Percentiles rank a stretch among this genome's conserved stretches.
Evolutionary conservation across 2,888 invertebrate genomes (phyloP).

Genomic region (Ophion ventricosus): DNA sequence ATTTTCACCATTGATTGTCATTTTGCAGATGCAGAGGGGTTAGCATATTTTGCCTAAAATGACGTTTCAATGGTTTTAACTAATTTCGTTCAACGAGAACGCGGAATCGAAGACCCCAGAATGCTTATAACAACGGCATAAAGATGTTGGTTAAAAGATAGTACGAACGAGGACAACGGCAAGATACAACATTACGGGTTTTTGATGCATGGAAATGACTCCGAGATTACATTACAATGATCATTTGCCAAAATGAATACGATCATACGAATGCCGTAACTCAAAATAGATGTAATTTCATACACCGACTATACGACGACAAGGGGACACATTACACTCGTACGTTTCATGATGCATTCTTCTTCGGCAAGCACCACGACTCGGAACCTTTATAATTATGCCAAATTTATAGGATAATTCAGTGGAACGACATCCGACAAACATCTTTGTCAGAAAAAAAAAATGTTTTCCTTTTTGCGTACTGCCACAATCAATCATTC

Average conservation of each 20-base stretch:
- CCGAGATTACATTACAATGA: background rate
- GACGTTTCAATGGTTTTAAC: background rate
- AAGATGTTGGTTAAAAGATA: background rate
- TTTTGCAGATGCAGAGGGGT: background rate
- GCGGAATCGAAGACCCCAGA: background rate
- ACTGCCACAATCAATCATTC: conserved; percentile 43
- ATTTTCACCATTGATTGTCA: background rate
- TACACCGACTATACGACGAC: background rate
- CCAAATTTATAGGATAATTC: background rate
- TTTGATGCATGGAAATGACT: background rate
- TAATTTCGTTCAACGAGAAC: background rate
- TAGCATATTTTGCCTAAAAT: background rate
- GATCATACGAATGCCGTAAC: background rate
- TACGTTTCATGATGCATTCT: background rate
- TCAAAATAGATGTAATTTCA: background rate
- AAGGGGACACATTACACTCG: background rate
- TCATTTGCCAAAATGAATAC: background rate
- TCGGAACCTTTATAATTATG: background rate
- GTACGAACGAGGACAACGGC: background rate
- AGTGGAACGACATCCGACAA: conserved; percentile 12
- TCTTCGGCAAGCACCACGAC: conserved; percentile 6
- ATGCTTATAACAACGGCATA: background rate
- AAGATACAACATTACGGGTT: background rate
- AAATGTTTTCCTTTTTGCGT: conserved; percentile 17
- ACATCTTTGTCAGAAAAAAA: conserved; percentile 24